These are phyloP conservation scores for Chironomus tepperi DNA, from an alignment of 1,140 invertebrate species.

Conservation along the genomic window DNA sequence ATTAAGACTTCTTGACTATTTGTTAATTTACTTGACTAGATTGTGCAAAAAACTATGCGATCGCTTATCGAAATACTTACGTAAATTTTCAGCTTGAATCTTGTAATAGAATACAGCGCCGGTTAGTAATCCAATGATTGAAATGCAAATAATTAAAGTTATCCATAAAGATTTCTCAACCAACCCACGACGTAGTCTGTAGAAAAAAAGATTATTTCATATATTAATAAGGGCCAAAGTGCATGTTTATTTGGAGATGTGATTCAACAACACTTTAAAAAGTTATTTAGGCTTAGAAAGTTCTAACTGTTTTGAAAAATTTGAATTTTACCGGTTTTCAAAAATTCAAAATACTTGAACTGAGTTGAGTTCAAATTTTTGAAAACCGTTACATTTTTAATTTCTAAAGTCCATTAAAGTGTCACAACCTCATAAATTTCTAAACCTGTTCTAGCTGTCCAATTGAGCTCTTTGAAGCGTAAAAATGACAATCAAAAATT, in stretches of 20 bases:
- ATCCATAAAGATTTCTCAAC: constrained; percentile 8
- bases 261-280: neutral
- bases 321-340: neutral
- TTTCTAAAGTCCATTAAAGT: too few species aligned
- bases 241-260: neutral
- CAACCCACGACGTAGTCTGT: neutral
- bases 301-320: neutral
- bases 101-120: constrained; percentile 12
- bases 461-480: too few species aligned
- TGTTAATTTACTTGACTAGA: neutral
- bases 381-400: neutral
- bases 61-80: neutral
- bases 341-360: neutral
- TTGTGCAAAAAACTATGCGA: neutral
- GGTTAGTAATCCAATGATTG: constrained; percentile 5
- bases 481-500: too few species aligned
- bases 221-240: neutral
- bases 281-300: neutral
- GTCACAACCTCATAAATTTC: neutral
- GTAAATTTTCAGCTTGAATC: neutral
- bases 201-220: neutral
- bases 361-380: neutral
- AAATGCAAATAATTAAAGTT: neutral
- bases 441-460: too few species aligned
- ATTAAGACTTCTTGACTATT: too few species aligned